Conservation (phyloP, 2,888 invertebrate species). For the Mythimna pallens region DNA sequence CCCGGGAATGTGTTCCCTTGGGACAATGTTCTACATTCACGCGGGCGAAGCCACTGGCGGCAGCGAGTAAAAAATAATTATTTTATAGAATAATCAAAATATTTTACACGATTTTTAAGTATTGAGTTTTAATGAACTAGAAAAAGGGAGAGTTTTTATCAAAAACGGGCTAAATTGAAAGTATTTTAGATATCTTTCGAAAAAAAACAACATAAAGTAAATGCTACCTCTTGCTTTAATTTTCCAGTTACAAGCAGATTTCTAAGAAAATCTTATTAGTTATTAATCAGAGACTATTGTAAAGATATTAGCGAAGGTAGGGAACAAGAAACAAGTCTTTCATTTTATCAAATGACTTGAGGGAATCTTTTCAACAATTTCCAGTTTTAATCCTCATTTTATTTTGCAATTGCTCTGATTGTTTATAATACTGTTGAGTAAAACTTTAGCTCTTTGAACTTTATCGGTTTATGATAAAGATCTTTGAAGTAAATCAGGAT, state of each 20-base stretch:
- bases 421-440: conserved; percentile 15
- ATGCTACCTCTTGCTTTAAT: conserved; percentile 15
- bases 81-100: not conserved
- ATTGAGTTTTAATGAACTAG: not conserved
- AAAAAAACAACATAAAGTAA: not conserved
- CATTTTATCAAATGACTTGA: conserved; percentile 33
- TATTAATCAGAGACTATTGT: conserved; percentile 56
- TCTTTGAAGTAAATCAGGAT: not conserved
- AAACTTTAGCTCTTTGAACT: conserved; percentile 15
- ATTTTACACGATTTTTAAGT: not conserved
- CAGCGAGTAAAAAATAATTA: not conserved
- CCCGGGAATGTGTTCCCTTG: no score
- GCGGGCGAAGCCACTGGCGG: no score
- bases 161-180: no score
- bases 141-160: no score
- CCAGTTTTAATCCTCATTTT: conserved; percentile 22
- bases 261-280: conserved; percentile 43
- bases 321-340: conserved; percentile 41
- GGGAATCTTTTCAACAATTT: conserved; percentile 31
- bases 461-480: not conserved
- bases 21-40: no score
- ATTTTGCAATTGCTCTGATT: conserved; percentile 24
- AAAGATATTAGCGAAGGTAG: conserved; percentile 32
- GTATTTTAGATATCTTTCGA: not conserved
- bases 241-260: conserved; percentile 22